Evolutionary conservation across 2,113 vertebrate species (phyloP).

Genomic region (Labeo catla): DNA sequence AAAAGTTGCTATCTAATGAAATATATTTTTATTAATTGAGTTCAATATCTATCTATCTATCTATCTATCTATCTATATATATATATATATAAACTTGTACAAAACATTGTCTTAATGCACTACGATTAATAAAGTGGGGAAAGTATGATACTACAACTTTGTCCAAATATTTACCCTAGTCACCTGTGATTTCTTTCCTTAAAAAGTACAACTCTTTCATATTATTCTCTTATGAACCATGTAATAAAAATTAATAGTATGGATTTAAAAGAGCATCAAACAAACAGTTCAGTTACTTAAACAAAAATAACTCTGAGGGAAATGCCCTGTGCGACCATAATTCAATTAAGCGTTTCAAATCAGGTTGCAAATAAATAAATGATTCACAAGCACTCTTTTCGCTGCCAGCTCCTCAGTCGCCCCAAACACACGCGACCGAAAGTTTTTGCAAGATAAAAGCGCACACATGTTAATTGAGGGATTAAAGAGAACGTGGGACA

Average conservation of each 20-base stretch:
- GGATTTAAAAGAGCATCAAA: neutral
- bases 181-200: neutral
- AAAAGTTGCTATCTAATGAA: no score
- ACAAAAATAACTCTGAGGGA: neutral
- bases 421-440: neutral
- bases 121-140: neutral
- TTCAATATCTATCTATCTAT: no score
- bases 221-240: neutral
- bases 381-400: neutral
- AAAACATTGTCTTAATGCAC: neutral
- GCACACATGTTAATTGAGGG: slow-evolving; percentile 11
- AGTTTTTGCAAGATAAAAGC: slow-evolving; percentile 13
- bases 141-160: neutral
- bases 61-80: no score
- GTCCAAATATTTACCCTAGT: neutral
- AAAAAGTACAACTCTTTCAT: neutral
- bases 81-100: neutral
- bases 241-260: neutral
- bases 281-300: neutral
- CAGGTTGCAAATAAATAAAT: neutral
- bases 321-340: neutral
- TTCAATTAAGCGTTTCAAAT: neutral
- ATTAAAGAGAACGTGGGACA: slow-evolving; percentile 12
- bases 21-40: no score
- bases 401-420: neutral